Evolutionary conservation across 2,888 invertebrate genomes (phyloP), one percentile per base, ranked within the genome.

Genomic region (Coleophora deauratella): DNA sequence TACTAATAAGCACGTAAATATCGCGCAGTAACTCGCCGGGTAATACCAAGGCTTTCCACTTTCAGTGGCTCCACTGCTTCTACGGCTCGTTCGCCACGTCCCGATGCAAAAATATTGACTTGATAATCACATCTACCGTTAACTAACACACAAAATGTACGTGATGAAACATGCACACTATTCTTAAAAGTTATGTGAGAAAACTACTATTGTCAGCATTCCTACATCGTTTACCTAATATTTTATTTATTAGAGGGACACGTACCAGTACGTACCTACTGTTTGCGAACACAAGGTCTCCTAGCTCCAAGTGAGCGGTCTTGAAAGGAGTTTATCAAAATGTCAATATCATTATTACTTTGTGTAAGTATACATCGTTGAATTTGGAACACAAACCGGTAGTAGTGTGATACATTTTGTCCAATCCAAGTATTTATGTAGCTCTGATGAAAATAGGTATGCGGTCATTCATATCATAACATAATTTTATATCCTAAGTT

Each of bases 41-140:
- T 73, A 67, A 69, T 69, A 78, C 72, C 82, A 84, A 84, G 82
- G 84, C 63, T 76, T 79, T 75, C 82, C 68, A 80, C 81, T 81
- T 82, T 82, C 72, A 68, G 75, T 52, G 60, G 62, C 61, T 6
- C 21, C 6, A 21, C 3, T 51, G 59, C 54, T 66, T 64, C 69
- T 64, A 65, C 57, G 59, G 55, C 56, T 46, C 42, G 42, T 57
- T 45, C 52, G 57, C 55, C 48, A 44, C 43, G 50, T 49, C 49
- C 62, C 51, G 59, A 62, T 57, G 59, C 51, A 55, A 59, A 55
- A 59, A 67, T 62, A 62, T 64, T 51, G 55, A 47, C 50, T 58
- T 50, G 43, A 54, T 51, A 57, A 30, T 34, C 33, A 21, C 34
- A 35, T 37, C 35, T 21, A 21, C 21, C 21, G 21, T 21, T 21